These are phyloP conservation scores for Aphidoletes aphidimyza DNA, from an alignment of 2,888 invertebrate species.

Conservation along the genomic window DNA sequence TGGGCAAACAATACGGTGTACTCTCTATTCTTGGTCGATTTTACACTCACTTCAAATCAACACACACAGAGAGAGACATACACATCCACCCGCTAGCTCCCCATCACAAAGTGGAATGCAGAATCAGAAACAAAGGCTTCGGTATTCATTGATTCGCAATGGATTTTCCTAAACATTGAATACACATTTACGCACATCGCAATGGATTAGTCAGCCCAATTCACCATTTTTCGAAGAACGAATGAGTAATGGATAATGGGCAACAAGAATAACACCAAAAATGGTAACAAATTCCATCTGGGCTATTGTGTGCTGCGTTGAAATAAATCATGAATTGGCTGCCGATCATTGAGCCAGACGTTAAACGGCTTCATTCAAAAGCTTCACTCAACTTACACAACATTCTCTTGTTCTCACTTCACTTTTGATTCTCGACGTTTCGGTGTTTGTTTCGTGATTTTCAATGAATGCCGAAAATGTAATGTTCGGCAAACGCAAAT, in stretches of 20 bases:
- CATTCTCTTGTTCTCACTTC: background rate
- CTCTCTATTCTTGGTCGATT: background rate
- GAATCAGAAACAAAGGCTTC: background rate
- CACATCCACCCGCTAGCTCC: no score
- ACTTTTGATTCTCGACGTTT: background rate
- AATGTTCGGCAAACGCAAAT: background rate
- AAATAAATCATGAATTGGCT: slow-evolving; percentile 20
- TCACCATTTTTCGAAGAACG: background rate
- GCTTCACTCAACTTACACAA: background rate
- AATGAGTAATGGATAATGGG: slow-evolving; percentile 11
- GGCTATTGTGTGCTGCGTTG: background rate
- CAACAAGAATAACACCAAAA: background rate
- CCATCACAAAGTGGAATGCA: no score
- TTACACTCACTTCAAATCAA: background rate
- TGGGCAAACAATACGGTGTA: background rate
- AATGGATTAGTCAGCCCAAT: background rate
- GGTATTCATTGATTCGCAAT: background rate
- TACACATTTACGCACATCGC: slow-evolving; percentile 5
- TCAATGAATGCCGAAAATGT: background rate
- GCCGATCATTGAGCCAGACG: background rate
- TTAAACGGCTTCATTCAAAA: background rate
- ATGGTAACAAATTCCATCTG: slow-evolving; percentile 25
- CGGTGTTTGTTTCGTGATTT: background rate
- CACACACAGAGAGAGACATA: no score
- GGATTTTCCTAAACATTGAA: slow-evolving; percentile 13